Evolutionary conservation across 2,888 invertebrate species (phyloP).

Genomic region (Leptopilina drosophilae): DNA sequence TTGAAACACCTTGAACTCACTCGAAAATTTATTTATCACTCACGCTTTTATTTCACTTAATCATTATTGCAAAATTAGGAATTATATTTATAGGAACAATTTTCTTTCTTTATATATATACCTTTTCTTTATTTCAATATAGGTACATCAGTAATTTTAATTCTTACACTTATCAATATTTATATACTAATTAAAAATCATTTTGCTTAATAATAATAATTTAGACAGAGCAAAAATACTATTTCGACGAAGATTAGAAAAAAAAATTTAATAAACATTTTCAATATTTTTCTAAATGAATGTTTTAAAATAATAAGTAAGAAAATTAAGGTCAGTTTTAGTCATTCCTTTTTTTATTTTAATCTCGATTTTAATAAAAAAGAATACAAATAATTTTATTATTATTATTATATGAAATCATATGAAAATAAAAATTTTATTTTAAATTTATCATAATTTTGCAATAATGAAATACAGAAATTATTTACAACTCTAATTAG

Average conservation of each 20-base stretch:
- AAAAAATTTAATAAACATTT: no score
- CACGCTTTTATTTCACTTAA: not conserved
- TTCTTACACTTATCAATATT: not conserved
- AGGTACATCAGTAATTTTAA: no score
- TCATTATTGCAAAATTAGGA: conserved; percentile 33
- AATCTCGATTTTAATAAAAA: no score
- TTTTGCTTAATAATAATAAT: not conserved
- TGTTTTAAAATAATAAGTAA: no score
- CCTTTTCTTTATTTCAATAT: no score
- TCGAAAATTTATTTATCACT: not conserved
- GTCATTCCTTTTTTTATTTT: no score
- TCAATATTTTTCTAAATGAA: no score
- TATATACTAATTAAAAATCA: not conserved
- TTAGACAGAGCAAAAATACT: not conserved
- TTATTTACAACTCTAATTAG: not conserved
- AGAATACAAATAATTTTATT: no score
- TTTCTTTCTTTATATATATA: not conserved
- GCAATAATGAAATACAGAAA: conserved; percentile 6
- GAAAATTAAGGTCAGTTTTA: no score
- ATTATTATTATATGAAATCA: not conserved
- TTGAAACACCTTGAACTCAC: not conserved
- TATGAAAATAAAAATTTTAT: not conserved
- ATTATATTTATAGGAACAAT: conserved; percentile 6
- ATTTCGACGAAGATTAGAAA: no score
- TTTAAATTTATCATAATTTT: conserved; percentile 17